Conservation (phyloP, 2,113 vertebrate genomes). For the Siphamia tubifer region DNA sequence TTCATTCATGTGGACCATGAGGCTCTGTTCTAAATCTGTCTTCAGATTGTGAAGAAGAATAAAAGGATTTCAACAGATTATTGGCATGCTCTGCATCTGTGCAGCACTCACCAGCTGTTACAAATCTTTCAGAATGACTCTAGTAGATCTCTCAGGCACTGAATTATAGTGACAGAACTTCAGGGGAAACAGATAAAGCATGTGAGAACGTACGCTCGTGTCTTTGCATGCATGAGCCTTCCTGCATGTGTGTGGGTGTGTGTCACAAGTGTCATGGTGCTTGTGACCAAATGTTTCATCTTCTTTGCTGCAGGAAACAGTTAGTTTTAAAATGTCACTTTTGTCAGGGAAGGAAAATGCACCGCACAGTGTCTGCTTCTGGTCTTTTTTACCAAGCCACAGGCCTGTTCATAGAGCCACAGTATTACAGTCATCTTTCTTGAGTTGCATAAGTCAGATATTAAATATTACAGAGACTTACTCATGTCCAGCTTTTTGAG, state of each 20-base stretch:
- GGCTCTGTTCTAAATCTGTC: conserved; percentile 65
- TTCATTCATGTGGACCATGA: conserved; percentile 67
- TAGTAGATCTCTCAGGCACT: conserved; percentile 39
- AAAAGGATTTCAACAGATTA: conserved; percentile 75
- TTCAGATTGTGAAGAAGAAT: conserved; percentile 56
- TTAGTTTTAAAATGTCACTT: conserved; percentile 55
- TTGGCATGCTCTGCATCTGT: conserved; percentile 62
- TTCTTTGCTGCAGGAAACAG: conserved; percentile 35
- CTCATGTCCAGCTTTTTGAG: background rate
- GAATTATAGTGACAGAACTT: conserved; percentile 60
- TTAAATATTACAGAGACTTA: background rate
- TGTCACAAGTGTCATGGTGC: conserved; percentile 27
- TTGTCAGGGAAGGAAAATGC: conserved; percentile 27
- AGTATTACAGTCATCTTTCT: conserved; percentile 10
- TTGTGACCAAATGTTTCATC: conserved; percentile 41
- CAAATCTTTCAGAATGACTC: conserved; percentile 36
- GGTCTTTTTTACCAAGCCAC: conserved; percentile 1
- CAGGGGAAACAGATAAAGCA: conserved; percentile 31
- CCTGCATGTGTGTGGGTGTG: background rate
- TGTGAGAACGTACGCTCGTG: background rate
- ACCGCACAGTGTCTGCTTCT: conserved; percentile 10
- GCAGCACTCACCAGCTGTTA: conserved; percentile 66
- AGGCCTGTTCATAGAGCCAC: background rate
- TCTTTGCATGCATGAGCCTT: background rate
- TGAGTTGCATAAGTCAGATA: background rate